Evolutionary conservation across 2,113 vertebrate species (phyloP), one percentile per base, ranked within the genome.

Genomic region (Varanus salvator): DNA sequence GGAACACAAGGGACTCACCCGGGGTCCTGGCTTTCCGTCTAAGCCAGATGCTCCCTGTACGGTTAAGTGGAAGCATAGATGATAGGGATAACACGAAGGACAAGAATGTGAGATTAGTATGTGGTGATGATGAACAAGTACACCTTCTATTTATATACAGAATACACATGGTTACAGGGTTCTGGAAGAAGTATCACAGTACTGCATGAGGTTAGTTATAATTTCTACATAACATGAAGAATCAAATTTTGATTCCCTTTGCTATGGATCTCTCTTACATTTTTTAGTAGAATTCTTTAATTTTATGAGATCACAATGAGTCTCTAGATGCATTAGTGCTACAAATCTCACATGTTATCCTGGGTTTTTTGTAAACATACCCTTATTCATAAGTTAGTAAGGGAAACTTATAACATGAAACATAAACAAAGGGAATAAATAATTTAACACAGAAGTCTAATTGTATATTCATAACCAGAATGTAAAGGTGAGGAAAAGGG

Each of bases 41-140:
- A 99, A 99, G 98, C 99, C 99, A 98, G 99, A 99, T 96, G 99
- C 98, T 98, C 99, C 99, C 99, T 99, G 98, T 97, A 97, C 96
- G 97, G 97, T 99, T 97, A 98, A 97, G 96, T 95, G 97, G 95
- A 97, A 93, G 94, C 97, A 96, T 96, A 96, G 97, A 97, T 97
- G 98, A 98, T 95, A 98, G 96, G 97, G 97, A 92, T 97, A 78
- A 98, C 97, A 99, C 98, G 95, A 97, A 98, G 98, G 98, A 99
- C 98, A 99, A 99, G 98, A 98, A 99, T 96, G 97, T 95, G 98
- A 98, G 97, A 99, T 99, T 99, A 99, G 98, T 99, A 98, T 97
- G 97, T 96, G 97, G 98, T 96, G 97, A 91, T 68, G 86, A 95
- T 96, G 96, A 96, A 96, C 85, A 97, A 95, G 95, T 94, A 93